Evolutionary conservation across 2,888 invertebrate species (phyloP), one percentile per base, ranked within the genome.

Genomic region (Uloborus plumipes): DNA sequence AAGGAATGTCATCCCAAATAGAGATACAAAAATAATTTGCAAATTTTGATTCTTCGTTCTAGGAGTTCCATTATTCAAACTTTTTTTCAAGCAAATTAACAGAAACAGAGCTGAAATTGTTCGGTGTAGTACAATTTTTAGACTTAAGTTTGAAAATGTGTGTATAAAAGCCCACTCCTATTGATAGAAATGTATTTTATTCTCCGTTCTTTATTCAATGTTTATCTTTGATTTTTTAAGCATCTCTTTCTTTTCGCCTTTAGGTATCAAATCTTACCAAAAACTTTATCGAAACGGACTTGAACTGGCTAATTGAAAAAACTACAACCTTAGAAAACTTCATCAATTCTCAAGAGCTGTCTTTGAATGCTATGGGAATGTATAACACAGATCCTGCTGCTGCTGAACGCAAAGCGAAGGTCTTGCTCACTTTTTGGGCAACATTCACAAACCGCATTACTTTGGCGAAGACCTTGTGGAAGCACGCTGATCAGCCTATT

Each of bases 261-360:
- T 49, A 86, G 85, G 71, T 84, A 14, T 66, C 85, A 26, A 85
- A 81, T 53, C 74, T 85, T 18, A 75, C 77, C 14, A 86, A 86
- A 66, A 80, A 87, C 61, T 87, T 87, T 73, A 67, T 87, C 13
- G 85, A 86, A 18, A 85, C 70, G 7, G 87, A 87, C 66, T 77
- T 87, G 26, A 87, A 87, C 66, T 87, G 86, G 85, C 62, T 87
- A 55, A 86, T 87, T 14, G 83, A 87, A 71, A 87, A 87, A 50
- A 83, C 88, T 53, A 87, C 88, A 1, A 87, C 88, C 14, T 84
- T 89, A n/a, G 84, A 85, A 14, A 86, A 88, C 69, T 88, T 88
- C 77, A 86, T 89, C 22, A 87, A 87, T 75, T 87, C 88, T 0
- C 87, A 88, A 61, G 88, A 88, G 61, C 85, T 89, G 14, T 88